A percentile compares a stretch with the other conserved stretches of the same genome.
These are phyloP conservation scores for Ctena decussata DNA, from an alignment of 2,888 invertebrate genomes.

Conservation along the genomic window DNA sequence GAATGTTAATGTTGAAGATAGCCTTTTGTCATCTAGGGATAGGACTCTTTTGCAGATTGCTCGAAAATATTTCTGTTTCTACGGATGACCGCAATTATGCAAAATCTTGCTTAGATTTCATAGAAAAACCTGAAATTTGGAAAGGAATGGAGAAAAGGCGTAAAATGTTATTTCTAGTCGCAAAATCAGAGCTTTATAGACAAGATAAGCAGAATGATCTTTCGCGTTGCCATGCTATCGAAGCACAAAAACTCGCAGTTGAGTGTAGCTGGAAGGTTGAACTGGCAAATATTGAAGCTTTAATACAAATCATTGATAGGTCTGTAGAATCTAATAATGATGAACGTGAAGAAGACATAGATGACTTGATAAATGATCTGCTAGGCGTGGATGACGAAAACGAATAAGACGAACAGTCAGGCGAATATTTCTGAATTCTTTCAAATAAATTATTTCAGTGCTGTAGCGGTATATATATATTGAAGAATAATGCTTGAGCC, in stretches of 20 bases:
- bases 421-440: too few species aligned
- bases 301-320: background rate
- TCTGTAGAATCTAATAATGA: too few species aligned
- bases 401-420: too few species aligned
- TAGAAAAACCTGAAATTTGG: too few species aligned
- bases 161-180: conserved; percentile 41
- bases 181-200: conserved; percentile 39
- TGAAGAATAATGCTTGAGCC: too few species aligned
- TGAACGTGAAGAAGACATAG: too few species aligned
- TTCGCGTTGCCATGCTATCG: conserved; percentile 25
- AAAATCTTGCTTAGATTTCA: too few species aligned
- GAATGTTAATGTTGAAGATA: conserved; percentile 61
- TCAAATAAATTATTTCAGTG: too few species aligned
- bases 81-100: conserved; percentile 35
- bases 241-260: conserved; percentile 28
- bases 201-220: conserved; percentile 30
- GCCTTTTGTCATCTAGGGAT: conserved; percentile 63
- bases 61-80: conserved; percentile 33
- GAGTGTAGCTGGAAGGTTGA: conserved; percentile 37
- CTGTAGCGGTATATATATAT: too few species aligned
- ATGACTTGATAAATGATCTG: too few species aligned
- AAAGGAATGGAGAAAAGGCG: too few species aligned
- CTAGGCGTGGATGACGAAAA: too few species aligned
- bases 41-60: conserved; percentile 48
- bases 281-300: conserved; percentile 21